Percentiles rank a stretch among this genome's conserved stretches.
Evolutionary conservation across 2,797 vertebrate genomes (phyloP).

Genomic region (Oryzias dopingdopingensis): DNA sequence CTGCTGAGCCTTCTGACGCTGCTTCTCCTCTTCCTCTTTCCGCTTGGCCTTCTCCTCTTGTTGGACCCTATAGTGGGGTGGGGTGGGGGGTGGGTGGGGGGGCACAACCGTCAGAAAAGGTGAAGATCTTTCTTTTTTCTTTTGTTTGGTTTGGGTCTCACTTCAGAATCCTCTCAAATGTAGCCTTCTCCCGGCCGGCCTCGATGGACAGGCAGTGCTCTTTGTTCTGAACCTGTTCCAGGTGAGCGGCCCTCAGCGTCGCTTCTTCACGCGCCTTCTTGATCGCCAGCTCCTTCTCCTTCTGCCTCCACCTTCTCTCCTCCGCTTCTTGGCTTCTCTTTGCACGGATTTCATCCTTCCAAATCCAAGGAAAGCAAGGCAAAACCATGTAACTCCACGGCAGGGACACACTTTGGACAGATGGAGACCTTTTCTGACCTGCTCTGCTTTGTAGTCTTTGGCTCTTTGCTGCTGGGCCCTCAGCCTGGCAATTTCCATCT

Average conservation of each 20-base stretch:
- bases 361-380: conserved; percentile 2
- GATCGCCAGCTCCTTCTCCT: conserved; percentile 72
- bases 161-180: conserved; percentile 86
- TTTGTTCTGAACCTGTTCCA: conserved; percentile 82
- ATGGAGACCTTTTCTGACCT: conserved; percentile 68
- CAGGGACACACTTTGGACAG: not conserved
- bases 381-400: not conserved
- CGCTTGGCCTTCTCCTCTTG: conserved; percentile 74
- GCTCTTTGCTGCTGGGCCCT: conserved; percentile 83
- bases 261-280: conserved; percentile 69
- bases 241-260: conserved; percentile 68
- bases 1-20: conserved; percentile 27
- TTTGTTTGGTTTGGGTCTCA: conserved; percentile 43
- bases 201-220: conserved; percentile 80
- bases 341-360: conserved; percentile 85
- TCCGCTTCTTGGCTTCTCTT: conserved; percentile 84
- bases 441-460: conserved; percentile 83
- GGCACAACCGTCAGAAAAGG: not conserved
- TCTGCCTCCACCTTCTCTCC: conserved; percentile 86
- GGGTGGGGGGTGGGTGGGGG: too few relatives aligned
- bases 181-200: conserved; percentile 79
- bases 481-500: conserved; percentile 82
- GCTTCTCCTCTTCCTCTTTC: conserved; percentile 67
- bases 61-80: conserved; percentile 75
- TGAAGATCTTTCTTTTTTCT: fast-evolving